These are phyloP conservation scores for Desoria tigrina DNA, from an alignment of 2,888 invertebrate species.

Conservation along the genomic window DNA sequence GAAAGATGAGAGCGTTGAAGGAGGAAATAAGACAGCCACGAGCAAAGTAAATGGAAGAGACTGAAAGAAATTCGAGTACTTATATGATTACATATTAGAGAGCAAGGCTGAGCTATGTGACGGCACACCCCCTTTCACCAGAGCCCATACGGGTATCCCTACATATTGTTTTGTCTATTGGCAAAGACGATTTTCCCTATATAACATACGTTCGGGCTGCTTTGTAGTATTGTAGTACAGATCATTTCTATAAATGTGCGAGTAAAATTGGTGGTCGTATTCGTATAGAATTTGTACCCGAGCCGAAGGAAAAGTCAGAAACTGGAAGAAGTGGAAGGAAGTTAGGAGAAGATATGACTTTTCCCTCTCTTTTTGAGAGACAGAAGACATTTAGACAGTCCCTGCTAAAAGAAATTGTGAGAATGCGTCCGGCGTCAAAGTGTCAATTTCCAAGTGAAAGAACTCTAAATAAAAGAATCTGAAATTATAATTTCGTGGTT, in stretches of 20 bases:
- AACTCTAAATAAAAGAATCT: constrained; percentile 50
- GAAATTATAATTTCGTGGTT: constrained; percentile 48
- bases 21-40: constrained; percentile 4
- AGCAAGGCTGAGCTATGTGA: too few species aligned
- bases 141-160: too few species aligned
- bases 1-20: neutral
- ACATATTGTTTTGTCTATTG: too few species aligned
- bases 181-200: too few species aligned
- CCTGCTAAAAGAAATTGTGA: constrained; percentile 21
- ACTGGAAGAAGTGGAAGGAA: constrained; percentile 1
- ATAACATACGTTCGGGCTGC: too few species aligned
- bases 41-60: constrained; percentile 13
- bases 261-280: too few species aligned
- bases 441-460: constrained; percentile 50
- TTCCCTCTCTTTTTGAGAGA: constrained; percentile 9
- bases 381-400: constrained; percentile 1
- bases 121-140: too few species aligned
- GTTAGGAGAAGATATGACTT: constrained; percentile 8
- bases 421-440: constrained; percentile 45
- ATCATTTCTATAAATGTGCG: too few species aligned
- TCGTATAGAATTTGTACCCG: neutral
- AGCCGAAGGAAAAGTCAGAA: constrained; percentile 2
- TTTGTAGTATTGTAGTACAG: too few species aligned
- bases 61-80: constrained; percentile 26
- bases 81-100: constrained; percentile 1